Percentiles rank a stretch among this genome's conserved stretches.
Evolutionary conservation across 2,113 vertebrate species (phyloP).

Genomic region (Conger conger): DNA sequence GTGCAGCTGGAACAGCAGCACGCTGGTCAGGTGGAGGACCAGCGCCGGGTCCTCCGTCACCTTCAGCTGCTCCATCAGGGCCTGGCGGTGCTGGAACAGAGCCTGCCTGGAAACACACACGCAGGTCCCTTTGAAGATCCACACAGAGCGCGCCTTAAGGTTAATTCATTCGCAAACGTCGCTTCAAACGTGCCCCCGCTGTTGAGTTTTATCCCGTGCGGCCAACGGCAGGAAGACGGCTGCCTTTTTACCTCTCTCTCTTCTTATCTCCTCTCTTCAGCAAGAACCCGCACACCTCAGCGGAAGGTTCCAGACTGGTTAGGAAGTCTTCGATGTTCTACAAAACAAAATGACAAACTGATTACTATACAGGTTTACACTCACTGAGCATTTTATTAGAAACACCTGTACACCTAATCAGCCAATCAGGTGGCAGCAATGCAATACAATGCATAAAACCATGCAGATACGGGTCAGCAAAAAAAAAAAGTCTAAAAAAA

Average conservation of each 20-base stretch:
- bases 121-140: background rate
- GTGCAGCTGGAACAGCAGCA: slow-evolving; percentile 86
- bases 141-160: no score
- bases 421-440: no score
- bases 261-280: slow-evolving; percentile 94
- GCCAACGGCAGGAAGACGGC: background rate
- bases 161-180: background rate
- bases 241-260: slow-evolving; percentile 82
- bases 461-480: no score
- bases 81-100: slow-evolving; percentile 87
- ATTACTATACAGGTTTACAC: background rate
- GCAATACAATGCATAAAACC: no score
- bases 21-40: slow-evolving; percentile 85
- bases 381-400: no score
- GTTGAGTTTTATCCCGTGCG: background rate
- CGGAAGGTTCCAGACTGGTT: slow-evolving; percentile 75
- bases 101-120: slow-evolving; percentile 73
- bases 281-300: slow-evolving; percentile 88
- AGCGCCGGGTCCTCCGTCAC: slow-evolving; percentile 89
- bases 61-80: slow-evolving; percentile 85
- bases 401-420: no score
- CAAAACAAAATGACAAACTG: slow-evolving; percentile 1
- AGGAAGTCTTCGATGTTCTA: slow-evolving; percentile 91
- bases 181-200: background rate
- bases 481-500: no score